Percentiles rank a stretch among this genome's conserved stretches.
phyloP scores from a whole-genome alignment of 2,888 invertebrate genomes.

The Agrotis exclamationis region DNA sequence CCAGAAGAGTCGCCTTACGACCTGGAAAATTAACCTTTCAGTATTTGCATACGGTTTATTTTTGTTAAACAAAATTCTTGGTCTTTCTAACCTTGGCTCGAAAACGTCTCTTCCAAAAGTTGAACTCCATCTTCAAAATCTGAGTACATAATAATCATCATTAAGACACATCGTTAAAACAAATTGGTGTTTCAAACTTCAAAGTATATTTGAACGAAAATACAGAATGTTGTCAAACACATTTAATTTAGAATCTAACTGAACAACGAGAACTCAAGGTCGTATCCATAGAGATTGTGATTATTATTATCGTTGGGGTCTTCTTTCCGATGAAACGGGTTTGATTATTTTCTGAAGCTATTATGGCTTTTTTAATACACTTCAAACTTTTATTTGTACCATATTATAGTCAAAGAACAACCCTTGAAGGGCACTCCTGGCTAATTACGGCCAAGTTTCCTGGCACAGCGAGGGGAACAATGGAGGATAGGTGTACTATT shows the following conservation, averaged over 20 bases:
- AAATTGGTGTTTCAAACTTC: slow-evolving; percentile 17
- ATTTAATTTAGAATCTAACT: neutral
- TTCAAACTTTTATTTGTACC: neutral
- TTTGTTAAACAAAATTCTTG: neutral
- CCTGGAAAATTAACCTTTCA: slow-evolving; percentile 67
- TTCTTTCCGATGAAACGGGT: slow-evolving; percentile 3
- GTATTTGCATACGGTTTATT: neutral
- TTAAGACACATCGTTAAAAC: slow-evolving; percentile 17
- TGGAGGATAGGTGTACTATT: neutral
- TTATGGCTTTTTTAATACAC: neutral
- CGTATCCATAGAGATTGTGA: slow-evolving; percentile 7
- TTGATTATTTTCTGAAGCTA: slow-evolving; percentile 7
- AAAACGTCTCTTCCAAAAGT: slow-evolving; percentile 70
- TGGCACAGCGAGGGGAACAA: too few species aligned
- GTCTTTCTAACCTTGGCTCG: slow-evolving; percentile 79
- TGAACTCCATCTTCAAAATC: slow-evolving; percentile 83
- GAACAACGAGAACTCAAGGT: slow-evolving; percentile 1
- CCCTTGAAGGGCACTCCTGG: neutral
- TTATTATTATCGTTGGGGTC: neutral
- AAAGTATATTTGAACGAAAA: slow-evolving; percentile 22
- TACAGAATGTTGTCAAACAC: slow-evolving; percentile 6
- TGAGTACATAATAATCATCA: slow-evolving; percentile 63
- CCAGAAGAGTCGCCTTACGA: slow-evolving; percentile 78
- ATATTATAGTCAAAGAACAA: neutral
- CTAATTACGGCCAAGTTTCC: too few species aligned